Conservation (phyloP, 1,140 invertebrate genomes). For the Tenebrio molitor region DNA sequence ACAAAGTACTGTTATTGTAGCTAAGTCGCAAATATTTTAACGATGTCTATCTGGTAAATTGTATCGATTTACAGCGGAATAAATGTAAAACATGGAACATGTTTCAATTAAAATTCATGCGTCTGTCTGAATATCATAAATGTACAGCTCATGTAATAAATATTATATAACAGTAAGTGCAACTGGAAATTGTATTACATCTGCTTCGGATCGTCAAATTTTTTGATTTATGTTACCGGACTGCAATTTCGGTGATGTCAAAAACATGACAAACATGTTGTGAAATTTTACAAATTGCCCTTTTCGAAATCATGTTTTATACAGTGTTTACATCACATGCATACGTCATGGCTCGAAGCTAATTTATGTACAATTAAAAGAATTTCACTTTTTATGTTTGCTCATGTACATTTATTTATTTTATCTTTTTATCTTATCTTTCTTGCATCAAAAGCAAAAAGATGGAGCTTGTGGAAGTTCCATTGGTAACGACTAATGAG, state of each 20-base stretch:
- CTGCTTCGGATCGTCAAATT: not conserved
- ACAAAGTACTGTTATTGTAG: not conserved
- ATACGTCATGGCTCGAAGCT: not conserved
- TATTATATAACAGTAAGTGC: conserved; percentile 16
- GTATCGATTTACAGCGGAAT: conserved; percentile 34
- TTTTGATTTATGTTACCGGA: not conserved
- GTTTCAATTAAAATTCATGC: conserved; percentile 40
- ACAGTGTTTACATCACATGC: not conserved
- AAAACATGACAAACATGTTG: not conserved
- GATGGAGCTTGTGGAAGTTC: not conserved
- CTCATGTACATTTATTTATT: conserved; percentile 4
- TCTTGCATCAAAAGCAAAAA: not conserved
- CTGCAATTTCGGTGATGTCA: not conserved
- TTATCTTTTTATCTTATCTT: conserved; percentile 14
- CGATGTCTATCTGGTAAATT: conserved; percentile 38
- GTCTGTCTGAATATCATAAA: conserved; percentile 29
- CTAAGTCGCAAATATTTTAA: conserved; percentile 32
- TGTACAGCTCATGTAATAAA: conserved; percentile 18
- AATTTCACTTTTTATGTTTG: conserved; percentile 14
- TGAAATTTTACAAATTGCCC: conserved; percentile 1
- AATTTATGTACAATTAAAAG: conserved; percentile 2
- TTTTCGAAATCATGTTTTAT: conserved; percentile 17
- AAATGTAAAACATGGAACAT: conserved; percentile 38
- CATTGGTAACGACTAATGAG: conserved; percentile 3
- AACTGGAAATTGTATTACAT: conserved; percentile 17